Conservation (phyloP, 2,888 invertebrate genomes). For the Drosophila anceps region DNA sequence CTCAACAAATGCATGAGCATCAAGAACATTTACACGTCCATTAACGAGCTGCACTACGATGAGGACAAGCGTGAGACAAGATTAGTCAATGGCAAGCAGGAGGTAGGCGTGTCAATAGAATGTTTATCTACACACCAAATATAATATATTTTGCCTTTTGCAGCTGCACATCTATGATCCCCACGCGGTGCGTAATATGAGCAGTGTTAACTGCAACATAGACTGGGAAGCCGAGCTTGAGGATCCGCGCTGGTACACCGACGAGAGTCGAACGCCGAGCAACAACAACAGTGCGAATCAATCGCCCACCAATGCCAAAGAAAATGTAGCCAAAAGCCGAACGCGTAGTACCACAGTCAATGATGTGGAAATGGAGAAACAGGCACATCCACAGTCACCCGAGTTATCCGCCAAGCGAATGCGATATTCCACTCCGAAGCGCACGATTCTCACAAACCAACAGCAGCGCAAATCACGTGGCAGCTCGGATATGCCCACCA, state of each 20-base stretch:
- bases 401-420: constrained; percentile 28
- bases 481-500: constrained; percentile 3
- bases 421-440: constrained; percentile 35
- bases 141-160: background rate
- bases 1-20: constrained; percentile 62
- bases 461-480: constrained; percentile 21
- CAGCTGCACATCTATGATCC: constrained; percentile 76
- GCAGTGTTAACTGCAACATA: constrained; percentile 40
- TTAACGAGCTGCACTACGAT: constrained; percentile 54
- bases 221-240: constrained; percentile 80
- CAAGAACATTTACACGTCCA: constrained; percentile 53
- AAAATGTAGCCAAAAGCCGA: constrained; percentile 53
- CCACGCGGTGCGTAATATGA: constrained; percentile 57
- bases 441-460: constrained; percentile 47
- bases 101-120: constrained; percentile 50
- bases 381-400: constrained; percentile 2
- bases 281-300: constrained; percentile 52
- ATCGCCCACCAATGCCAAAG: constrained; percentile 67
- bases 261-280: constrained; percentile 16
- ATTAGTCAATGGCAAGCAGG: constrained; percentile 63
- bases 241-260: constrained; percentile 81
- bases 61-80: constrained; percentile 55
- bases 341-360: background rate
- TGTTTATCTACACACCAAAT: background rate
- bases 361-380: background rate